phyloP scores from a whole-genome alignment of 1,140 invertebrate genomes.

The Nasonia longicornis region DNA sequence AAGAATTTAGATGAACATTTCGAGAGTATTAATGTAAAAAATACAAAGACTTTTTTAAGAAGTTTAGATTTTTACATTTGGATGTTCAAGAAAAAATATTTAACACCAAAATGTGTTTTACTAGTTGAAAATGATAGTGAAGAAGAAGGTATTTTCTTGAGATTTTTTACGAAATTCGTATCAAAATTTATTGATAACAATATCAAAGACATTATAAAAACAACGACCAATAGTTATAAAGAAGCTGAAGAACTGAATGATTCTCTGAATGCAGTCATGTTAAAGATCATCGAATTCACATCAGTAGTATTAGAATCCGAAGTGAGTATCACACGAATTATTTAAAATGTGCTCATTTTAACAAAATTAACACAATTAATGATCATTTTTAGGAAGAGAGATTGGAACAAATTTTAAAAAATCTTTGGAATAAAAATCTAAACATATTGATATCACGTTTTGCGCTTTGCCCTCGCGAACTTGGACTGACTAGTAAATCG shows the following conservation, averaged over 20 bases:
- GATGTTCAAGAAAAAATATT: slow-evolving; percentile 27
- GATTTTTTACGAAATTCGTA: slow-evolving; percentile 19
- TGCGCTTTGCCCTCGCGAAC: slow-evolving; percentile 1
- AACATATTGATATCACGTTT: slow-evolving; percentile 18
- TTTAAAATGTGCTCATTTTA: neutral
- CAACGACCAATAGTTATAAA: neutral
- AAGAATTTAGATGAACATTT: slow-evolving; percentile 25
- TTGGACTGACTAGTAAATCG: slow-evolving; percentile 21
- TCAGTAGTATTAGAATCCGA: neutral
- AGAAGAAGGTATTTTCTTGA: neutral
- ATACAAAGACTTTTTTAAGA: slow-evolving; percentile 24
- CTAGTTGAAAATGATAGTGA: neutral
- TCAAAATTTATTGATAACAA: slow-evolving; percentile 11
- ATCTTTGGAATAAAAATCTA: slow-evolving; percentile 17
- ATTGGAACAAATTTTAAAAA: slow-evolving; percentile 7
- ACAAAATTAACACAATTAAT: neutral
- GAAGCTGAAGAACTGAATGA: slow-evolving; percentile 21
- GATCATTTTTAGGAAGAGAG: neutral
- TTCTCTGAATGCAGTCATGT: slow-evolving; percentile 9
- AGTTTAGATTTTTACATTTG: slow-evolving; percentile 41
- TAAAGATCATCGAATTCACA: slow-evolving; percentile 30
- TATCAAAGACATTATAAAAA: neutral
- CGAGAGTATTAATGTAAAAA: neutral
- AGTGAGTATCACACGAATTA: neutral
- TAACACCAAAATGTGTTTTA: slow-evolving; percentile 14